Evolutionary conservation across 64 coral and sea anemone genomes (phyloP).

Genomic region (Platygyra sinensis): DNA sequence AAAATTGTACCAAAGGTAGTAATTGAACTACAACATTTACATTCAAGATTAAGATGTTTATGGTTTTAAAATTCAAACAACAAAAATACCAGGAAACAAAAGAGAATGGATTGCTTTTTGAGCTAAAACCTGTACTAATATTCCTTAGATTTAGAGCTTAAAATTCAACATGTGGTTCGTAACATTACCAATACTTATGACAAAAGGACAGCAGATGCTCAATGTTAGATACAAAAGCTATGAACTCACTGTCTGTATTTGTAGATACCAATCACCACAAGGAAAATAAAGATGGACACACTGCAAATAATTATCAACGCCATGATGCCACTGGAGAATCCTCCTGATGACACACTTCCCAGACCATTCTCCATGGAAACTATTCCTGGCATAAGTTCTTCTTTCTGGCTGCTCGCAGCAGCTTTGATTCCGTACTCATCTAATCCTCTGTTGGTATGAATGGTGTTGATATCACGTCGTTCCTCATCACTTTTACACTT

Average conservation of each 20-base stretch:
- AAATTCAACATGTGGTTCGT: too few species aligned
- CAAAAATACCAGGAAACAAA: too few species aligned
- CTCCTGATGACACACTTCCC: conserved; percentile 24
- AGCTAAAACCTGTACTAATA: too few species aligned
- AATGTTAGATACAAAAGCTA: too few species aligned
- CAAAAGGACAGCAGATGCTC: background rate
- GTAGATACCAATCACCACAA: conserved; percentile 75
- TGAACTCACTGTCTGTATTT: conserved; percentile 73
- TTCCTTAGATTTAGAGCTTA: too few species aligned
- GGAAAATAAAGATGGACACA: conserved; percentile 61
- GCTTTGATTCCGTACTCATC: conserved; percentile 27
- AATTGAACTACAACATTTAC: too few species aligned
- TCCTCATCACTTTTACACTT: conserved; percentile 64
- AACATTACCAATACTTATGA: too few species aligned
- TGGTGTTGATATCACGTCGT: background rate
- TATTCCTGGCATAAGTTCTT: conserved; percentile 56
- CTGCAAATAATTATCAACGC: conserved; percentile 78
- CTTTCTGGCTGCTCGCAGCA: conserved; percentile 1
- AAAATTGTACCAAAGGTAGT: too few species aligned
- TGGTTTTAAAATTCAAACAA: too few species aligned
- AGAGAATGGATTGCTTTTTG: too few species aligned
- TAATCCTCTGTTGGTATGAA: conserved; percentile 11
- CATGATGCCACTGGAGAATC: conserved; percentile 63
- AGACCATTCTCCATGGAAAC: conserved; percentile 40
- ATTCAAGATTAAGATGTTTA: too few species aligned